A percentile compares a stretch with the other conserved stretches of the same genome.
phyloP scores from a whole-genome alignment of 2,113 vertebrate genomes.

The Anseranas semipalmata region DNA sequence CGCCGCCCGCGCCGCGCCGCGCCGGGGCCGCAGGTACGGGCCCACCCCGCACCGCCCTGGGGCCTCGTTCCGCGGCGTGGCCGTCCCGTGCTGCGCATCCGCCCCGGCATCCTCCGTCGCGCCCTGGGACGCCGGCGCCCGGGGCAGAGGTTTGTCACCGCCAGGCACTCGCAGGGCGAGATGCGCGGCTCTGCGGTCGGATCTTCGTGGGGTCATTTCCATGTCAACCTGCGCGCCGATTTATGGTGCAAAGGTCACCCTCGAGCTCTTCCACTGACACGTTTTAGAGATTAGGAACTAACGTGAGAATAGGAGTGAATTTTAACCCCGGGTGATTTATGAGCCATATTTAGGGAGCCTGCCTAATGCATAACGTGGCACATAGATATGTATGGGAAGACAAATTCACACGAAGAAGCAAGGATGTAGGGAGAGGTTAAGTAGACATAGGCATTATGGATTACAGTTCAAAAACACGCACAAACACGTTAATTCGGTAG shows the following conservation, averaged over 20 bases:
- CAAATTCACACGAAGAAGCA: neutral
- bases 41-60: no score
- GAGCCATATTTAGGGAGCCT: neutral
- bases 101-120: neutral
- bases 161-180: neutral
- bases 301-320: slow-evolving; percentile 18
- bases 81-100: no score
- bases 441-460: neutral
- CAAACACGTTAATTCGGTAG: neutral
- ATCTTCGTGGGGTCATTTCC: slow-evolving; percentile 33
- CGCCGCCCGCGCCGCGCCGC: no score
- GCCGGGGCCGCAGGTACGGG: no score
- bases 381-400: neutral
- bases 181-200: neutral
- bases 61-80: no score
- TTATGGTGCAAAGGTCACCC: slow-evolving; percentile 49
- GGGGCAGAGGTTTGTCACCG: neutral
- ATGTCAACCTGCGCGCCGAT: neutral
- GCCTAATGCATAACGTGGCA: neutral
- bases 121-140: neutral
- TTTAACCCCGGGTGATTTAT: slow-evolving; percentile 15
- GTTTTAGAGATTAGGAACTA: slow-evolving; percentile 61
- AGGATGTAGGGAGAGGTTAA: neutral
- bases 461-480: neutral
- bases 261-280: slow-evolving; percentile 18